Conservation (phyloP, 2,797 vertebrate species). For the Enoplosus armatus region DNA sequence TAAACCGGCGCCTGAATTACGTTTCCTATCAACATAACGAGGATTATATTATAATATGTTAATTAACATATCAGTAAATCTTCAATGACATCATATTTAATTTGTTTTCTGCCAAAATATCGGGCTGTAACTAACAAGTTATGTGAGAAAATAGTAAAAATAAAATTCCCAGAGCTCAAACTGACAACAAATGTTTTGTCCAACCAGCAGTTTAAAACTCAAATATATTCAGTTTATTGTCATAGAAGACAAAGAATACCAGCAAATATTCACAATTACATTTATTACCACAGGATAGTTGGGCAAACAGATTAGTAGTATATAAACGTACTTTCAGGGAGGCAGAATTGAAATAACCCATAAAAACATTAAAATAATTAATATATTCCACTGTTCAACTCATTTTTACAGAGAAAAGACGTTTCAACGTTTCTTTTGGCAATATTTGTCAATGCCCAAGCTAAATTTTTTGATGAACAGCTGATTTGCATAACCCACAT, state of each 20-base stretch:
- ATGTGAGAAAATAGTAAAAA: not conserved
- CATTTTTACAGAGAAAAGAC: not conserved
- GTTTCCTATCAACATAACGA: not conserved
- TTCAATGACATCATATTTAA: not conserved
- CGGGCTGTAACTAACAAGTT: no score
- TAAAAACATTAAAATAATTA: not conserved
- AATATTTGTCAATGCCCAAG: not conserved
- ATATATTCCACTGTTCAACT: not conserved
- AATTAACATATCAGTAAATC: not conserved
- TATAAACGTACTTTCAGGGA: not conserved
- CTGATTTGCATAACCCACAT: conserved; percentile 42
- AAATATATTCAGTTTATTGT: not conserved
- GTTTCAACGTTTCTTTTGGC: not conserved
- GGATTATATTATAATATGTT: not conserved
- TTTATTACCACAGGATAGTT: not conserved
- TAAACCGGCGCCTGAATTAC: accelerated
- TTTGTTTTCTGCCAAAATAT: not conserved
- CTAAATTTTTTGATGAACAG: conserved; percentile 15
- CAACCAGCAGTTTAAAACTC: not conserved
- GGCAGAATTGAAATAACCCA: not conserved
- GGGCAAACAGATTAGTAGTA: not conserved
- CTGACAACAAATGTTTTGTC: not conserved
- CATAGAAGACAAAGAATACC: not conserved
- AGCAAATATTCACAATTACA: conserved; percentile 3
- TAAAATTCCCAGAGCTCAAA: not conserved